Conservation (phyloP, 1,140 invertebrate genomes). For the Procambarus virginalis region DNA sequence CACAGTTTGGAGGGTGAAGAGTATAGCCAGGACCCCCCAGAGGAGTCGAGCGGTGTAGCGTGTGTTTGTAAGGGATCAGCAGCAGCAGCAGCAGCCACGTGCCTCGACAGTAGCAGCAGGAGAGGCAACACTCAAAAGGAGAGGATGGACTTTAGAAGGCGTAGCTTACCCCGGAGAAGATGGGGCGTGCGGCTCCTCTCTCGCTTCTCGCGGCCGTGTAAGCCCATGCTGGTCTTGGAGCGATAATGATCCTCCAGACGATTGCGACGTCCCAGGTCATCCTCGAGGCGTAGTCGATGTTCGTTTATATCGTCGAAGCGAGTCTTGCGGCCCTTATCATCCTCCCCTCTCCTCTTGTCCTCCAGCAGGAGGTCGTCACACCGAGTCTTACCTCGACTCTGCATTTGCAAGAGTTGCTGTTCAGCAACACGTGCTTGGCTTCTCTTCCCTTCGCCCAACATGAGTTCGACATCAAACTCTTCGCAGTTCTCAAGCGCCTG, state of each 20-base stretch:
- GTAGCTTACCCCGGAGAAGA: slow-evolving; percentile 68
- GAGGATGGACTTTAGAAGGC: slow-evolving; percentile 69
- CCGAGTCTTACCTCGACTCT: no score
- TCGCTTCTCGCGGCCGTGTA: slow-evolving; percentile 55
- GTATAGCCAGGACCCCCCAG: background rate
- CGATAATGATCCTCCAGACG: slow-evolving; percentile 59
- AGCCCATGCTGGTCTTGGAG: slow-evolving; percentile 65
- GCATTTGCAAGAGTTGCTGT: slow-evolving; percentile 31
- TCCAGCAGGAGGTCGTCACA: background rate
- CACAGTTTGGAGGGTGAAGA: no score
- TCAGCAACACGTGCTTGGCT: slow-evolving; percentile 23
- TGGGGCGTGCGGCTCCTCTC: slow-evolving; percentile 63
- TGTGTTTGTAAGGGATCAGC: no score
- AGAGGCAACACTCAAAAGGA: slow-evolving; percentile 54
- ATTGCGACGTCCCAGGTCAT: slow-evolving; percentile 31
- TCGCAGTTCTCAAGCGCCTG: slow-evolving; percentile 19
- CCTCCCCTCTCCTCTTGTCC: background rate
- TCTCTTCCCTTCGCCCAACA: slow-evolving; percentile 1
- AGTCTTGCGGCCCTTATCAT: background rate
- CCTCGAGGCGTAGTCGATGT: slow-evolving; percentile 10
- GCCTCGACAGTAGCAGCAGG: background rate
- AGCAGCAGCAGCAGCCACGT: no score
- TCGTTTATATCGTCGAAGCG: slow-evolving; percentile 10
- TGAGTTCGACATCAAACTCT: background rate
- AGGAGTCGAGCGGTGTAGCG: background rate